Evolutionary conservation across 2,113 vertebrate species (phyloP).

Genomic region (Harpagus bidentatus): DNA sequence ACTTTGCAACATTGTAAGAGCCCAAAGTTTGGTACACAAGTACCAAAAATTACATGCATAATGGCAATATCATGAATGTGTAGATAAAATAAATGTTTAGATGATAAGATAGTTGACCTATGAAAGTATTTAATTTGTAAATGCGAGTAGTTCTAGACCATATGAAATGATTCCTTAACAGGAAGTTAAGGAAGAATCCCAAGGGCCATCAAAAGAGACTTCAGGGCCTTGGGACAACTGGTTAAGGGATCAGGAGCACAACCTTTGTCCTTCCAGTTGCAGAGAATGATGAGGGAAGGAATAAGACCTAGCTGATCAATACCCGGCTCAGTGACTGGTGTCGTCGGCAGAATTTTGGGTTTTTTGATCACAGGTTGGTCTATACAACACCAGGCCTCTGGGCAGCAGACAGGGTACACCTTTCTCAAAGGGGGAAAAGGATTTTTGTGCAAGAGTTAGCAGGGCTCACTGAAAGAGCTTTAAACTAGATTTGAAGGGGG

Average conservation of each 20-base stretch:
- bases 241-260: not conserved
- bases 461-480: not conserved
- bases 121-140: not conserved
- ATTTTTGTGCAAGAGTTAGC: not conserved
- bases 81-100: not conserved
- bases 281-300: not conserved
- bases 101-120: not conserved
- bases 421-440: not conserved
- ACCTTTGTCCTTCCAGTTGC: not conserved
- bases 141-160: not conserved
- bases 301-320: not conserved
- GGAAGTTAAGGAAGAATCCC: not conserved
- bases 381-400: not conserved
- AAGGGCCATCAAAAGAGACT: rapidly evolving
- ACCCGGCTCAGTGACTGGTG: not conserved
- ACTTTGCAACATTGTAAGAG: not conserved
- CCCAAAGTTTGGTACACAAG: not conserved
- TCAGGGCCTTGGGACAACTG: not conserved
- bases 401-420: not conserved
- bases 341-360: rapidly evolving
- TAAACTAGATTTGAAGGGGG: not conserved
- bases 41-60: not conserved
- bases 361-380: not conserved
- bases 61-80: not conserved
- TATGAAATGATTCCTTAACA: not conserved